Evolutionary conservation across 2,888 invertebrate genomes (phyloP).

Genomic region (Watsonalla cultraria): DNA sequence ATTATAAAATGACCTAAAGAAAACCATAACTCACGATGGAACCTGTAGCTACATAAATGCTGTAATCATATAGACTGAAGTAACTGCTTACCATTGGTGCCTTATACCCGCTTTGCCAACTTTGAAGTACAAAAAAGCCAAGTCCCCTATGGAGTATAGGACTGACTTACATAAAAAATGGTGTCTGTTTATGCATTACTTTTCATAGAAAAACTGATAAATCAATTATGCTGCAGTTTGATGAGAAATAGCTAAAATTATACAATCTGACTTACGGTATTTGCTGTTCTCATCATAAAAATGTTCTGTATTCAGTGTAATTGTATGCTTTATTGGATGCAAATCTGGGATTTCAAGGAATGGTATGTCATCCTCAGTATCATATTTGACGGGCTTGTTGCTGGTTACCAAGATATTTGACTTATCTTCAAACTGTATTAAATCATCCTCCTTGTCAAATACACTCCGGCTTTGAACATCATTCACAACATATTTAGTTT

Average conservation of each 20-base stretch:
- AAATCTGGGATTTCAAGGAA: slow-evolving; percentile 82
- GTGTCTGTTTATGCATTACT: too few species aligned
- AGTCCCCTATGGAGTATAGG: too few species aligned
- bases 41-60: too few species aligned
- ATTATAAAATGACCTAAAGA: too few species aligned
- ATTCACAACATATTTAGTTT: slow-evolving; percentile 78
- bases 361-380: slow-evolving; percentile 66
- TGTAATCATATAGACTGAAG: too few species aligned
- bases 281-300: slow-evolving; percentile 80
- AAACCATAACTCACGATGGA: too few species aligned
- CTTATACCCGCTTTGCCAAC: too few species aligned
- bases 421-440: slow-evolving; percentile 81
- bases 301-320: slow-evolving; percentile 81
- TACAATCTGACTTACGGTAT: slow-evolving; percentile 83
- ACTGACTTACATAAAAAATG: too few species aligned
- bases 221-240: too few species aligned
- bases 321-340: slow-evolving; percentile 85
- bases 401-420: slow-evolving; percentile 84
- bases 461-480: slow-evolving; percentile 78
- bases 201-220: too few species aligned
- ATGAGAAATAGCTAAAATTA: not conserved
- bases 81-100: too few species aligned
- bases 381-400: slow-evolving; percentile 78
- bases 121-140: too few species aligned
- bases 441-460: slow-evolving; percentile 79